Evolutionary conservation across 2,888 invertebrate species (phyloP).

Genomic region (Hirtodrosophila alboralis): DNA sequence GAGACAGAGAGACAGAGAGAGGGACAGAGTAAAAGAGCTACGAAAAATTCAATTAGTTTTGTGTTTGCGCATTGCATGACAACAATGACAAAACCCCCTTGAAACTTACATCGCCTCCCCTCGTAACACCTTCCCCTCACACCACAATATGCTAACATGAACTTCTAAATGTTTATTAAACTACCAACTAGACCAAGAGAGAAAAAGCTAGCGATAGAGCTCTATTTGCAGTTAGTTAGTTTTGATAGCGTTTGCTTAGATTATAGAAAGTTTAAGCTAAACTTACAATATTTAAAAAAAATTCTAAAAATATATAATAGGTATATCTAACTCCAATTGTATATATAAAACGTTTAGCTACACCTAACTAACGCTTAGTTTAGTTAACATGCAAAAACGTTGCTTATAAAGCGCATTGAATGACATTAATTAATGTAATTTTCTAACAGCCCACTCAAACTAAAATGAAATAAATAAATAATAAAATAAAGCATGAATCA

Average conservation of each 20-base stretch:
- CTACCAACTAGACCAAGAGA: constrained; percentile 8
- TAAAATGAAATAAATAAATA: too few relatives aligned
- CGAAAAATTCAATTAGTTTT: constrained; percentile 76
- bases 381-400: too few relatives aligned
- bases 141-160: constrained; percentile 14
- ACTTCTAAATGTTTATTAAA: constrained; percentile 48
- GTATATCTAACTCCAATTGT: too few relatives aligned
- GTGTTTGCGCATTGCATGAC: constrained; percentile 79
- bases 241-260: constrained; percentile 19
- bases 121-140: neutral
- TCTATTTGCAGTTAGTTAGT: constrained; percentile 32
- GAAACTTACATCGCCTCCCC: neutral
- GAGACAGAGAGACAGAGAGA: neutral
- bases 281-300: too few relatives aligned
- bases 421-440: too few relatives aligned
- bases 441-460: too few relatives aligned
- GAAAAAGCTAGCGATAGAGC: constrained; percentile 5
- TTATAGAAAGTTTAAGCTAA: neutral
- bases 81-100: constrained; percentile 51
- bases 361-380: too few relatives aligned
- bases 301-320: too few relatives aligned
- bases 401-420: too few relatives aligned
- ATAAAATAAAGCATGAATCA: too few relatives aligned
- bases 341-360: too few relatives aligned
- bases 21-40: constrained; percentile 27